phyloP scores from a whole-genome alignment of 2,888 invertebrate species.

The Nomada ferruginata region DNA sequence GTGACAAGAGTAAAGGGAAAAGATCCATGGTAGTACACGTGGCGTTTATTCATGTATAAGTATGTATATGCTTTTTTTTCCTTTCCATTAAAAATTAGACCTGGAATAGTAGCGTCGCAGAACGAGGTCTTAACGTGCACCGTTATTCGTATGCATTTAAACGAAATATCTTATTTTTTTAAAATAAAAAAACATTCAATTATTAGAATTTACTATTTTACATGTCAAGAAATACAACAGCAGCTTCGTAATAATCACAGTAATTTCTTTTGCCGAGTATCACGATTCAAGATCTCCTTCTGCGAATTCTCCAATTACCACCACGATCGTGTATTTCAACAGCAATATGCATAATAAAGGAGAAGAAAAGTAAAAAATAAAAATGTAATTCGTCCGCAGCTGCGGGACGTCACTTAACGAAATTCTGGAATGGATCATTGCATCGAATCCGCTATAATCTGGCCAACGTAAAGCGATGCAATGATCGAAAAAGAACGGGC shows the following conservation, averaged over 20 bases:
- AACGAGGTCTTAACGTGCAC: slow-evolving; percentile 40
- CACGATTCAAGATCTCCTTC: slow-evolving; percentile 47
- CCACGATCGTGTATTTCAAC: slow-evolving; percentile 51
- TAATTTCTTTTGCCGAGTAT: background rate
- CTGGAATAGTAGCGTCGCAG: slow-evolving; percentile 60
- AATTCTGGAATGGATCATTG: slow-evolving; percentile 57
- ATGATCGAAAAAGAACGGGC: slow-evolving; percentile 47
- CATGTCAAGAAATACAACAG: background rate
- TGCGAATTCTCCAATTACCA: slow-evolving; percentile 43
- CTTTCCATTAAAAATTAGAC: slow-evolving; percentile 62
- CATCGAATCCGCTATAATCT: slow-evolving; percentile 72
- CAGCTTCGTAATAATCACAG: background rate
- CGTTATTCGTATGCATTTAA: background rate
- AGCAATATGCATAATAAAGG: background rate
- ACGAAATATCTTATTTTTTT: too few relatives aligned
- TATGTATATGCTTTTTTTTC: slow-evolving; percentile 45
- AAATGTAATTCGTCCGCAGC: background rate
- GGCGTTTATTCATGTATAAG: slow-evolving; percentile 62
- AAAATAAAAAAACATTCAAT: too few relatives aligned
- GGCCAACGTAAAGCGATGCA: slow-evolving; percentile 75
- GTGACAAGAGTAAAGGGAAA: slow-evolving; percentile 68
- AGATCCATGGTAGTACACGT: slow-evolving; percentile 79
- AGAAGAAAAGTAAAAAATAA: background rate
- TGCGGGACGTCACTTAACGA: background rate
- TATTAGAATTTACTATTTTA: too few relatives aligned